These are phyloP conservation scores for Phalanger gymnotis DNA, from an alignment of 2,797 vertebrate genomes.

Conservation along the genomic window DNA sequence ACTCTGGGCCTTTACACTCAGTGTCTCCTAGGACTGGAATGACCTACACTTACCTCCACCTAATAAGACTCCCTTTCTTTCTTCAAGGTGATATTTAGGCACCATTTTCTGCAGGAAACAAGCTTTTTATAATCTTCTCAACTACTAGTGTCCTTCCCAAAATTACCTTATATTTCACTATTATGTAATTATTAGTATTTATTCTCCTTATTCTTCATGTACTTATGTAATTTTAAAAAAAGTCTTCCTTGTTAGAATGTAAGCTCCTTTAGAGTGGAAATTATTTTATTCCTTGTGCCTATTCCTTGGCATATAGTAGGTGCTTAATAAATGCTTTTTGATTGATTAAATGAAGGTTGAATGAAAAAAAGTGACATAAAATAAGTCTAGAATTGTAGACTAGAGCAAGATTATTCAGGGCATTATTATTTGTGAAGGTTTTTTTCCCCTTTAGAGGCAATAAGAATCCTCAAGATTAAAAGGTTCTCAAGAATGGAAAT, in stretches of 20 bases:
- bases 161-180: neutral
- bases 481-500: neutral
- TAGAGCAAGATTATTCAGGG: neutral
- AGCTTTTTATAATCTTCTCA: neutral
- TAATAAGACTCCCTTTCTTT: neutral
- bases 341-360: neutral
- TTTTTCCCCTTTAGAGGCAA: neutral
- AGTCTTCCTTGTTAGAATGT: neutral
- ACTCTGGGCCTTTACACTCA: neutral
- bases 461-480: neutral
- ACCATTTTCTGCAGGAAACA: neutral
- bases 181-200: neutral
- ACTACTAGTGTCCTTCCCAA: neutral
- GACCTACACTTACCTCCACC: neutral
- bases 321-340: neutral
- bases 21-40: neutral
- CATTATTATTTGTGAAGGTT: neutral
- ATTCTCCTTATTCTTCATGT: neutral
- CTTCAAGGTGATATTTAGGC: neutral
- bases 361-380: neutral
- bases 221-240: neutral
- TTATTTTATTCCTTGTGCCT: neutral
- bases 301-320: neutral
- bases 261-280: neutral
- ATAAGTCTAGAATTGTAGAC: neutral